Evolutionary conservation across 2,113 vertebrate species (phyloP).

Genomic region (Mionectes macconnelli): DNA sequence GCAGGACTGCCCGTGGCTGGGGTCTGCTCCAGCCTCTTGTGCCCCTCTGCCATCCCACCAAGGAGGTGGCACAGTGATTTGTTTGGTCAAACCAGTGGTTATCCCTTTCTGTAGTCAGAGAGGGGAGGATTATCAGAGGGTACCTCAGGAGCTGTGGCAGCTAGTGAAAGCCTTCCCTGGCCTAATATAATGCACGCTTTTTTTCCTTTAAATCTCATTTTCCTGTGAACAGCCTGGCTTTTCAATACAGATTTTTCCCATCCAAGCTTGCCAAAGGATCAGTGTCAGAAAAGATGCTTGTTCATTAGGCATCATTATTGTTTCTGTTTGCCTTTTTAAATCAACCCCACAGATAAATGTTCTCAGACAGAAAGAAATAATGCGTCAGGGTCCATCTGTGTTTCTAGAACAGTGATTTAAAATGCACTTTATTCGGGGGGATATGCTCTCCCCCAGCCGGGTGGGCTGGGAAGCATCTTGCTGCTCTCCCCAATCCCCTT

Average conservation of each 20-base stretch:
- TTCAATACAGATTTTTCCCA: background rate
- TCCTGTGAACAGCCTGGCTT: background rate
- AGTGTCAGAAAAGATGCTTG: constrained; percentile 16
- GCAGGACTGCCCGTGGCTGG: background rate
- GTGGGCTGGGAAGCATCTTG: background rate
- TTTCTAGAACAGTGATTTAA: background rate
- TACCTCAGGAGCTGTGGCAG: background rate
- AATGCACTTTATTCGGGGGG: background rate
- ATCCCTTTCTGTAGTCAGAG: background rate
- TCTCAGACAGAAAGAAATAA: background rate
- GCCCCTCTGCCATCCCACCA: background rate
- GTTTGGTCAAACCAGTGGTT: background rate
- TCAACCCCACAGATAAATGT: background rate
- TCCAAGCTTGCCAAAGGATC: background rate
- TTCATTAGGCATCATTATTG: constrained; percentile 22
- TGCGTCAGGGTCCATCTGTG: background rate
- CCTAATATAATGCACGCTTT: fast-evolving
- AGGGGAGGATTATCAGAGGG: background rate
- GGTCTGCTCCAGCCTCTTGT: background rate
- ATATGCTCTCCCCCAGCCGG: background rate
- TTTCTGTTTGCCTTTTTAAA: background rate
- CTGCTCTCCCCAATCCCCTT: background rate
- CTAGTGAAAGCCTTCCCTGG: background rate
- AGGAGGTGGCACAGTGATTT: background rate
- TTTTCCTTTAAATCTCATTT: background rate